These are phyloP conservation scores for Biston betularia DNA, from an alignment of 2,888 invertebrate species.

Conservation along the genomic window DNA sequence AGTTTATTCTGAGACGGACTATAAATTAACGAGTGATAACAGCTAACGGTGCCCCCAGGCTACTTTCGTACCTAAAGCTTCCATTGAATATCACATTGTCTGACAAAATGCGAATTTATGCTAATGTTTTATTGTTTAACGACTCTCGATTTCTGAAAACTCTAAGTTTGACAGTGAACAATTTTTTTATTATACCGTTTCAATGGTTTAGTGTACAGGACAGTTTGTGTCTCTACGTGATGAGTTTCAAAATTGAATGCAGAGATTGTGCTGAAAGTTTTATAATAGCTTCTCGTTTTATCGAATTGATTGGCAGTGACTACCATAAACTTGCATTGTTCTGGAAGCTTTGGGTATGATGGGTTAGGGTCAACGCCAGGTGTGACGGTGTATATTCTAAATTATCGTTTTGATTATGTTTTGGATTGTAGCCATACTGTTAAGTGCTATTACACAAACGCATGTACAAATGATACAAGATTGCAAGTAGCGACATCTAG, in stretches of 20 bases:
- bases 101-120: constrained; percentile 56
- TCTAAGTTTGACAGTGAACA: constrained; percentile 40
- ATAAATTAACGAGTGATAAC: constrained; percentile 43
- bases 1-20: constrained; percentile 27
- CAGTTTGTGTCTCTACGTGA: neutral
- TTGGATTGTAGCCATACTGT: constrained; percentile 66
- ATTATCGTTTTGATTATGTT: constrained; percentile 71
- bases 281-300: too few species aligned
- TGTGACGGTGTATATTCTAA: constrained; percentile 62
- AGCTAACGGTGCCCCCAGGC: constrained; percentile 33
- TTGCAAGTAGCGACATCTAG: constrained; percentile 76
- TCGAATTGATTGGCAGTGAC: too few species aligned
- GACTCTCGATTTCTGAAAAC: constrained; percentile 45
- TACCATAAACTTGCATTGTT: neutral
- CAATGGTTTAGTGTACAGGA: constrained; percentile 6
- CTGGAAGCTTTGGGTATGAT: constrained; percentile 26
- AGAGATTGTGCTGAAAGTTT: neutral
- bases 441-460: constrained; percentile 78
- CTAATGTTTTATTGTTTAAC: constrained; percentile 56
- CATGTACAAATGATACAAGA: constrained; percentile 80
- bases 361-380: constrained; percentile 4
- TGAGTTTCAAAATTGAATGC: neutral
- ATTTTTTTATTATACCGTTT: constrained; percentile 43
- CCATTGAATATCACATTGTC: constrained; percentile 24
- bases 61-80: constrained; percentile 49